Percentiles rank a stretch among this genome's conserved stretches.
Evolutionary conservation across 2,113 vertebrate species (phyloP).

Genomic region (Poeciliopsis turrubarensis): DNA sequence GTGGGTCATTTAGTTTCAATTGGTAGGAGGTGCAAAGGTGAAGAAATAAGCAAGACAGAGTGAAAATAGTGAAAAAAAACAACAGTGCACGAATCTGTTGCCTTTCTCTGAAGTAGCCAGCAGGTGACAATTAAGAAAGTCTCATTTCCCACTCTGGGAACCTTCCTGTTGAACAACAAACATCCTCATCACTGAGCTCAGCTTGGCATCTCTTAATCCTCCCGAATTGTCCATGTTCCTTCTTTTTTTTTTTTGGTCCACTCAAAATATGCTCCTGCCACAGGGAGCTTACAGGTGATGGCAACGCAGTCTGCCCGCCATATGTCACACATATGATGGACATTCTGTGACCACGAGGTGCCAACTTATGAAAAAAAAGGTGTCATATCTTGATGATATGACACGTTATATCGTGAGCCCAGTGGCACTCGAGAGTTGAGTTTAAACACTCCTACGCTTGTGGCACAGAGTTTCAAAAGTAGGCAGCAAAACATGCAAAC

Average conservation of each 20-base stretch:
- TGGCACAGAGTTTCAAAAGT: no score
- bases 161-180: slow-evolving; percentile 37
- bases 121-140: slow-evolving; percentile 56
- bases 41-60: slow-evolving; percentile 28
- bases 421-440: no score
- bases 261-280: no score
- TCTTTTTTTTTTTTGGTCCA: no score
- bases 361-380: background rate
- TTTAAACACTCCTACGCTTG: no score
- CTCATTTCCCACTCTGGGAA: slow-evolving; percentile 31
- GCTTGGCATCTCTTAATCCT: slow-evolving; percentile 16
- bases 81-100: slow-evolving; percentile 6
- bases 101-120: slow-evolving; percentile 38
- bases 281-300: slow-evolving; percentile 11
- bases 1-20: background rate
- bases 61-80: slow-evolving; percentile 1
- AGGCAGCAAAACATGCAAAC: no score
- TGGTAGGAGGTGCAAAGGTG: slow-evolving; percentile 52
- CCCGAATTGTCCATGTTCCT: no score
- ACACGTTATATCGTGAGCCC: no score
- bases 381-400: no score
- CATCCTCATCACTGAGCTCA: slow-evolving; percentile 14
- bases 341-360: background rate
- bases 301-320: slow-evolving; percentile 1
- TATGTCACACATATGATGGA: slow-evolving; percentile 26